A percentile compares a stretch with the other conserved stretches of the same genome.
phyloP scores from a whole-genome alignment of 2,113 vertebrate species.

The Rhegmatorhina hoffmannsi region DNA sequence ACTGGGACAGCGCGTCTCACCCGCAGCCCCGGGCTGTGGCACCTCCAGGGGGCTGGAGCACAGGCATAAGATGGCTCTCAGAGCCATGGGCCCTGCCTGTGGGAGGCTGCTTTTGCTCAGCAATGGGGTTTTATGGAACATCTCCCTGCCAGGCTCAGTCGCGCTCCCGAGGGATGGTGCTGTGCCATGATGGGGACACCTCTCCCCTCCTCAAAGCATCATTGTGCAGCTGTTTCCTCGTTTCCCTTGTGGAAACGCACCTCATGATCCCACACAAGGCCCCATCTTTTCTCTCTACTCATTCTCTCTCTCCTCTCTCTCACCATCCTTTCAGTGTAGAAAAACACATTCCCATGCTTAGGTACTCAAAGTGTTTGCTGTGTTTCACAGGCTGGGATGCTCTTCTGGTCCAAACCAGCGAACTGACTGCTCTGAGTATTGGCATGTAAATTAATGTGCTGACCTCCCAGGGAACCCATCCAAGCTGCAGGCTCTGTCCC shows the following conservation, averaged over 20 bases:
- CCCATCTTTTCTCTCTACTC: constrained; percentile 9
- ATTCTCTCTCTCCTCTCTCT: constrained; percentile 21
- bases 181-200: neutral
- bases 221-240: neutral
- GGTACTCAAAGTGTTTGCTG: constrained; percentile 21
- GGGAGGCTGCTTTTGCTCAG: neutral
- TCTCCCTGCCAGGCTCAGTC: neutral
- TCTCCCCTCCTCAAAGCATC: neutral
- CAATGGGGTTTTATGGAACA: neutral
- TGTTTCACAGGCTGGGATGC: constrained; percentile 29
- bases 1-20: neutral
- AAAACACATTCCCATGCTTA: constrained; percentile 59
- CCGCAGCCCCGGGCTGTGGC: neutral
- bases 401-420: constrained; percentile 16
- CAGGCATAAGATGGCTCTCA: neutral
- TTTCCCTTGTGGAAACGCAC: neutral
- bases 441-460: constrained; percentile 71
- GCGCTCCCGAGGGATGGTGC: rapidly evolving
- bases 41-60: rapidly evolving
- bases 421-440: constrained; percentile 36
- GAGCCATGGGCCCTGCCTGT: neutral
- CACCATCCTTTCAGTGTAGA: constrained; percentile 19
- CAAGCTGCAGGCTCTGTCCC: constrained; percentile 38
- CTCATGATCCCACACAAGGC: neutral
- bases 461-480: constrained; percentile 15